A percentile compares a stretch with the other conserved stretches of the same genome.
Conservation (phyloP, 2,888 invertebrate species). For the Ernsta delagoae region DNA sequence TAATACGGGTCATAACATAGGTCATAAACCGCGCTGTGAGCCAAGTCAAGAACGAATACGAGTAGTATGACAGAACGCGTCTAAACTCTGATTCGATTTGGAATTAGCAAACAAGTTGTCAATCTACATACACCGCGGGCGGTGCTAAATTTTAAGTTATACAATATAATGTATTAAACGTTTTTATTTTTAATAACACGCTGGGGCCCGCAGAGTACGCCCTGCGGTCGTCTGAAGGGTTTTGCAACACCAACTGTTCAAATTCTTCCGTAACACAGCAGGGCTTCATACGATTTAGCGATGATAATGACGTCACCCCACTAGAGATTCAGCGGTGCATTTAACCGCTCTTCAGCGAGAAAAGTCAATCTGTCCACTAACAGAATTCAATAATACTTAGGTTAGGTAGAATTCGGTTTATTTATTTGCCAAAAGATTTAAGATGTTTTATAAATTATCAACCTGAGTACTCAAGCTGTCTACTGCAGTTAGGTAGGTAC, state of each 20-base stretch:
- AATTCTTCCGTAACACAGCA: slow-evolving; percentile 55
- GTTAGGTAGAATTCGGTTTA: too few relatives aligned
- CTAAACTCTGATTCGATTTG: background rate
- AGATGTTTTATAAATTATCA: too few relatives aligned
- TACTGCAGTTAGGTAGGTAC: too few relatives aligned
- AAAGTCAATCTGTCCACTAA: background rate
- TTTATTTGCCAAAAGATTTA: too few relatives aligned
- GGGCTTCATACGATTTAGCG: slow-evolving; percentile 46
- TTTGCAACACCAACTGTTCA: slow-evolving; percentile 55
- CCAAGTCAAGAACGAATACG: too few relatives aligned
- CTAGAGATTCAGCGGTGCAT: background rate
- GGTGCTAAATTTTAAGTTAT: slow-evolving; percentile 43
- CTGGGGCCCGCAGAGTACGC: slow-evolving; percentile 71
- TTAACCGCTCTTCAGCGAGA: background rate
- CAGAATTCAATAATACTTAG: too few relatives aligned
- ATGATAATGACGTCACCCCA: slow-evolving; percentile 2
- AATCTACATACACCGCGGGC: slow-evolving; percentile 47
- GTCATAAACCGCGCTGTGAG: too few relatives aligned
- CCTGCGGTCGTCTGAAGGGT: slow-evolving; percentile 68
- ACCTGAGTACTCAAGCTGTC: too few relatives aligned
- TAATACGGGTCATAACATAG: too few relatives aligned
- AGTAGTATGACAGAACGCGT: too few relatives aligned
- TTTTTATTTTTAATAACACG: slow-evolving; percentile 55
- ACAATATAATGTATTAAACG: slow-evolving; percentile 50
- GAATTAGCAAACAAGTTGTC: slow-evolving; percentile 42